phyloP scores from a whole-genome alignment of 92 coral and sea anemone genomes.

The Desmophyllum pertusum region DNA sequence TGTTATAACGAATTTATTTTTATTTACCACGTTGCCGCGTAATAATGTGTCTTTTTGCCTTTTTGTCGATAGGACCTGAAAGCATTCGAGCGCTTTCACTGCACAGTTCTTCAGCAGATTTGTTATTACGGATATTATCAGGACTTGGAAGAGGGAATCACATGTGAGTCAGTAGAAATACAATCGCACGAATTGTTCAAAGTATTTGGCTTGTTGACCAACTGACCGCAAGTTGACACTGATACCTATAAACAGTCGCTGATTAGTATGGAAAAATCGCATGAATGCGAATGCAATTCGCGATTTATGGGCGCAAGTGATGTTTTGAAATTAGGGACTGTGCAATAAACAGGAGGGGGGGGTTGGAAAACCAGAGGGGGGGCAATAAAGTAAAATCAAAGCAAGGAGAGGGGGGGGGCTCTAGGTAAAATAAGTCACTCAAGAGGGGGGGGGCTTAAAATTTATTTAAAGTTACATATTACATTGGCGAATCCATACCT shows the following conservation, averaged over 20 bases:
- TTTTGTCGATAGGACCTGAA: slow-evolving; percentile 52
- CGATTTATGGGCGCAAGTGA: no score
- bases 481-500: no score
- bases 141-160: slow-evolving; percentile 75
- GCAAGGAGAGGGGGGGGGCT: no score
- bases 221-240: no score
- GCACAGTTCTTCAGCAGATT: slow-evolving; percentile 69
- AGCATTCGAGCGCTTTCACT: slow-evolving; percentile 69
- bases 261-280: not conserved
- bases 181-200: not conserved
- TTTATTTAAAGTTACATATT: no score
- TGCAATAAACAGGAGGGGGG: no score
- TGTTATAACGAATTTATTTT: no score
- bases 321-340: no score
- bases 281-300: not conserved
- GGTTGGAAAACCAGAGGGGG: no score
- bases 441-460: no score
- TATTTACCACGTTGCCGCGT: not conserved
- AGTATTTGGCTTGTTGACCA: not conserved
- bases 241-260: not conserved
- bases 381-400: no score
- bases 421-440: no score
- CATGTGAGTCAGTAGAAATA: slow-evolving; percentile 50
- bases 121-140: slow-evolving; percentile 80
- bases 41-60: not conserved